Evolutionary conservation across 92 coral and sea anemone species (phyloP), one percentile per base, ranked within the genome.

Genomic region (Palythoa grandis): DNA sequence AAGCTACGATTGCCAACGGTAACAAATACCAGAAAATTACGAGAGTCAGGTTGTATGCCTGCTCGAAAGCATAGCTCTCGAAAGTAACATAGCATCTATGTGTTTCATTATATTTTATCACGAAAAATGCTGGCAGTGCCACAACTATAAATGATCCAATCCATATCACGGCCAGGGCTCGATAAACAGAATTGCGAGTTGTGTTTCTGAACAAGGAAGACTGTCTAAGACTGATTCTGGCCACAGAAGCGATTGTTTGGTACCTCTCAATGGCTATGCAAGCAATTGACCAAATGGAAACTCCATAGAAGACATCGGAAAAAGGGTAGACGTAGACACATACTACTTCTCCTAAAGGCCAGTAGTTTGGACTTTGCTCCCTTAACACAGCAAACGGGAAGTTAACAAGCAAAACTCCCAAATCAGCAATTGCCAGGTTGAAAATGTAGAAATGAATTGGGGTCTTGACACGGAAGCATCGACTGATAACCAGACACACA

Each of bases 191-290:
- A 12, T 56, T 72, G 8, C 67, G 82, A 57, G 75, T 47, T 11
- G 80, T 22, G 66, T 53, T 70, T 48, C 53, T 71, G 19, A 56
- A 77, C 19, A 85, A 9, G 23, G 88, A 58, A 20, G 83, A 53
- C 60, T 85, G 88, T n/a, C 85, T 20, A 0, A 68, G 40, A 7
- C 54, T 80, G 22, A 14, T 35, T 20, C 74, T 40, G 5, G 85
- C 11, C 11, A 80, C 85, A 12, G 83, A 70, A 10, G 70, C 43
- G 11, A 86, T 75, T 24, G 85, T 83, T 23, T 86, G 74, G 78
- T 90, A 94, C 54, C 98, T 85, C 15, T 96, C 98, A 19, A 91
- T 88, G 4, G 99, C 98, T 16, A 96, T 96, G 1, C 98, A 98
- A 3, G 95, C 93, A 54, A 96, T 95, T 4, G 94, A 90, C 98